phyloP scores from a whole-genome alignment of 2,113 vertebrate genomes.

The Cyprinodon brontotheroides region DNA sequence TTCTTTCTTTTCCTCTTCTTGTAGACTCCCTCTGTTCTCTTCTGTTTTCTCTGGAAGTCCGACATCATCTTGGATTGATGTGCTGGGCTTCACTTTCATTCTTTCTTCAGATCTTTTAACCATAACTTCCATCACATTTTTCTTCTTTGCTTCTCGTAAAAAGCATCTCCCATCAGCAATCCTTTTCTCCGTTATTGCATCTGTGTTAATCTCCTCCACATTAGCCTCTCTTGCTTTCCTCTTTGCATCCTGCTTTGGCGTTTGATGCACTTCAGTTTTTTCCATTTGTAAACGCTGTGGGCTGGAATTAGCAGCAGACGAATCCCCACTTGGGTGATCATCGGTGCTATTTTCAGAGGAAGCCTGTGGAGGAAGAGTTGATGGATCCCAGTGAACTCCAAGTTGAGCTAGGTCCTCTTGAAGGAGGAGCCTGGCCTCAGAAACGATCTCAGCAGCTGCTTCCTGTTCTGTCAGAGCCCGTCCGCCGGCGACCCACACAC shows the following conservation, averaged over 20 bases:
- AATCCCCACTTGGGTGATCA: slow-evolving; percentile 3
- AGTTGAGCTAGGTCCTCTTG: slow-evolving; percentile 88
- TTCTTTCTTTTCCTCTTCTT: neutral
- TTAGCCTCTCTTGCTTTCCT: neutral
- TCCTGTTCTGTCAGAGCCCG: slow-evolving; percentile 88
- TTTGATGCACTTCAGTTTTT: neutral
- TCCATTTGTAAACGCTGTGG: slow-evolving; percentile 22
- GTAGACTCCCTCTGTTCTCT: slow-evolving; percentile 1
- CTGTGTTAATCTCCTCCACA: slow-evolving; percentile 6
- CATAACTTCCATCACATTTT: neutral
- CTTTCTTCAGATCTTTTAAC: slow-evolving; percentile 16
- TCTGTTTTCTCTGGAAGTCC: slow-evolving; percentile 1
- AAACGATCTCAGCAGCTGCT: slow-evolving; percentile 87
- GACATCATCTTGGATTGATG: neutral
- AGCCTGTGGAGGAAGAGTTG: slow-evolving; percentile 34
- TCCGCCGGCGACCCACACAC: slow-evolving; percentile 87
- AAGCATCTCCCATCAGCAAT: neutral
- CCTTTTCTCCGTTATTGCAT: neutral
- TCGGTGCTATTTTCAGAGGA: slow-evolving; percentile 6
- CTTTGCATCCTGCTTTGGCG: neutral
- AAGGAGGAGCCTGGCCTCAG: slow-evolving; percentile 89
- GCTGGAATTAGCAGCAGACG: slow-evolving; percentile 7
- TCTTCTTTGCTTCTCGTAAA: slow-evolving; percentile 1
- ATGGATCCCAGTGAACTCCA: slow-evolving; percentile 88
- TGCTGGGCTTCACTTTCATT: neutral